A percentile compares a stretch with the other conserved stretches of the same genome.
Evolutionary conservation across 2,113 vertebrate species (phyloP).

Genomic region (Gymnogyps californianus): DNA sequence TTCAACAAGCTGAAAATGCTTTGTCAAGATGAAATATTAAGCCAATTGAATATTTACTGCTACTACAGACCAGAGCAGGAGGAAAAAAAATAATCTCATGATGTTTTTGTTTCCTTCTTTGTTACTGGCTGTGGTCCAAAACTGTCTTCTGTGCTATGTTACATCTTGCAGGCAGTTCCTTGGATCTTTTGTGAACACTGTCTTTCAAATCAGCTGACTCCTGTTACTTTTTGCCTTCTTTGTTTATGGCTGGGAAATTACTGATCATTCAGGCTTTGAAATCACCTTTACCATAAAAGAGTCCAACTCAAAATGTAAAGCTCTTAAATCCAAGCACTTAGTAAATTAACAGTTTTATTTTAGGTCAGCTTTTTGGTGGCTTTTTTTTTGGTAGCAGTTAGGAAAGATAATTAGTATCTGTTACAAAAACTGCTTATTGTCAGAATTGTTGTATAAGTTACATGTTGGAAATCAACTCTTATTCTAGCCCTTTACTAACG

Average conservation of each 20-base stretch:
- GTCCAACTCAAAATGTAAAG: neutral
- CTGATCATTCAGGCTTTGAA: neutral
- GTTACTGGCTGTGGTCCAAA: neutral
- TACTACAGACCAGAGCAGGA: neutral
- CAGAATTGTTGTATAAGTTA: neutral
- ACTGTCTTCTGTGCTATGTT: neutral
- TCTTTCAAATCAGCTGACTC: slow-evolving; percentile 6
- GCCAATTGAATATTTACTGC: neutral
- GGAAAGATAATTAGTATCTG: neutral
- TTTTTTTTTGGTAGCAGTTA: neutral
- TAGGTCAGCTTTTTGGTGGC: neutral
- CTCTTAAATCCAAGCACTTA: neutral
- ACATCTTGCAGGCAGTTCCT: neutral
- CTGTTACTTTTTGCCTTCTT: neutral
- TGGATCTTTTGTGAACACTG: neutral
- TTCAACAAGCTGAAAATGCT: neutral
- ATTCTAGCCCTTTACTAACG: neutral
- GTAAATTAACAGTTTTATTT: neutral
- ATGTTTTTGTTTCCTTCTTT: neutral
- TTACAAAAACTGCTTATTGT: neutral
- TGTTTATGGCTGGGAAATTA: neutral
- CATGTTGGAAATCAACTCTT: neutral
- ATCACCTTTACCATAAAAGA: neutral
- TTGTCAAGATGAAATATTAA: neutral
- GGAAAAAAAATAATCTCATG: neutral